Conservation (phyloP, 2,888 invertebrate species). For the Temnothorax unifasciatus region DNA sequence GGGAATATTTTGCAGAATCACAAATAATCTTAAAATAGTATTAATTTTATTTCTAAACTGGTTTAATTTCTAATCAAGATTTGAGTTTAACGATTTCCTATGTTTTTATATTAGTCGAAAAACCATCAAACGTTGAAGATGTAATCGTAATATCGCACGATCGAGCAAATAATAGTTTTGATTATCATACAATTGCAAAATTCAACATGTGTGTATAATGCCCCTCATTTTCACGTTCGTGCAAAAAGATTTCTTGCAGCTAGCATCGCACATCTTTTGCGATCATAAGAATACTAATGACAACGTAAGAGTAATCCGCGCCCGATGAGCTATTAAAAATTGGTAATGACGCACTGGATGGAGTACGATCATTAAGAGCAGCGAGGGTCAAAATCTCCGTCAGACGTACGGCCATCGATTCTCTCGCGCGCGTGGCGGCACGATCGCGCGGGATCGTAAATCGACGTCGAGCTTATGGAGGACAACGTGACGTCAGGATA, state of each 20-base stretch:
- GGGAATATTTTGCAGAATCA: neutral
- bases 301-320: neutral
- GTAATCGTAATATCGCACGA: neutral
- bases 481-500: slow-evolving; percentile 10
- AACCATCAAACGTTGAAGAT: neutral
- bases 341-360: neutral
- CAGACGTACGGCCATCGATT: slow-evolving; percentile 1
- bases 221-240: neutral
- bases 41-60: neutral
- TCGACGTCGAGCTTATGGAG: slow-evolving; percentile 1
- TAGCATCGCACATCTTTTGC: neutral
- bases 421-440: neutral
- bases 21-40: neutral
- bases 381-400: slow-evolving; percentile 2
- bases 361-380: neutral
- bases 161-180: neutral
- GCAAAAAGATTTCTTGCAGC: neutral
- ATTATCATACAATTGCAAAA: slow-evolving; percentile 1
- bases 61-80: neutral
- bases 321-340: neutral
- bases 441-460: slow-evolving; percentile 30
- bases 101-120: neutral
- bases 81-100: no score
- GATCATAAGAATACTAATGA: slow-evolving; percentile 11
- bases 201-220: neutral